Percentiles rank a stretch among this genome's conserved stretches.
These are phyloP conservation scores for Alosa alosa DNA, from an alignment of 2,113 vertebrate genomes.

Conservation along the genomic window DNA sequence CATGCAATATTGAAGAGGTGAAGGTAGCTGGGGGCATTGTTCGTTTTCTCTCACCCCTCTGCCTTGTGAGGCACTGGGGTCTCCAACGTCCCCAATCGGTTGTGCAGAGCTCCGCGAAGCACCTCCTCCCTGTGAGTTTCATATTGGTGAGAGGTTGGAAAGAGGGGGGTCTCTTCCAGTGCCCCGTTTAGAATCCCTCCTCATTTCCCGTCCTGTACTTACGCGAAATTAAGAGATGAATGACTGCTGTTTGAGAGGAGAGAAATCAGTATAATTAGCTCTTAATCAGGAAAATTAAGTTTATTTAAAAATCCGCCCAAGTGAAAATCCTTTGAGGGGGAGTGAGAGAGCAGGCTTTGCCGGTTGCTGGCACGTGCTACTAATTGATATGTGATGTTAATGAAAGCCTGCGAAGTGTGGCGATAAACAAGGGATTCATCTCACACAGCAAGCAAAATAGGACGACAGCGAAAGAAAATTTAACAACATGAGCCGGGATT, in stretches of 20 bases:
- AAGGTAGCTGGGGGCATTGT: background rate
- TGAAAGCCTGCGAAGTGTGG: slow-evolving; percentile 40
- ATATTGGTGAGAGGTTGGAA: background rate
- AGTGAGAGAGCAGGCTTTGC: slow-evolving; percentile 25
- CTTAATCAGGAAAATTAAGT: slow-evolving; percentile 49
- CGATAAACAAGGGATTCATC: slow-evolving; percentile 39
- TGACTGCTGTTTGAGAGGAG: slow-evolving; percentile 38
- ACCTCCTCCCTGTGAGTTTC: background rate
- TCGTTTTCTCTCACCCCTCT: background rate
- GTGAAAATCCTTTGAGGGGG: slow-evolving; percentile 43
- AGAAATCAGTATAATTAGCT: slow-evolving; percentile 47
- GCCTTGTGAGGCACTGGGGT: background rate
- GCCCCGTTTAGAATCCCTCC: slow-evolving; percentile 17
- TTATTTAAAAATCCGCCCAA: slow-evolving; percentile 47
- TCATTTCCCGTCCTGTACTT: slow-evolving; percentile 35
- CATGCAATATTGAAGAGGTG: background rate
- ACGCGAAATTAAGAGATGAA: slow-evolving; percentile 41
- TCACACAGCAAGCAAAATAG: slow-evolving; percentile 22
- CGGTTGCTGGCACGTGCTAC: slow-evolving; percentile 39
- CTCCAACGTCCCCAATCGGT: background rate
- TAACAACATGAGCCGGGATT: background rate
- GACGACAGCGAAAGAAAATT: slow-evolving; percentile 16
- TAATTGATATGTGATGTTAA: slow-evolving; percentile 56
- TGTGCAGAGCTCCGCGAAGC: background rate
- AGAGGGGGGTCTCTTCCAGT: background rate